A percentile compares a stretch with the other conserved stretches of the same genome.
Conservation (phyloP, 2,113 vertebrate species). For the Mirza zaza region DNA sequence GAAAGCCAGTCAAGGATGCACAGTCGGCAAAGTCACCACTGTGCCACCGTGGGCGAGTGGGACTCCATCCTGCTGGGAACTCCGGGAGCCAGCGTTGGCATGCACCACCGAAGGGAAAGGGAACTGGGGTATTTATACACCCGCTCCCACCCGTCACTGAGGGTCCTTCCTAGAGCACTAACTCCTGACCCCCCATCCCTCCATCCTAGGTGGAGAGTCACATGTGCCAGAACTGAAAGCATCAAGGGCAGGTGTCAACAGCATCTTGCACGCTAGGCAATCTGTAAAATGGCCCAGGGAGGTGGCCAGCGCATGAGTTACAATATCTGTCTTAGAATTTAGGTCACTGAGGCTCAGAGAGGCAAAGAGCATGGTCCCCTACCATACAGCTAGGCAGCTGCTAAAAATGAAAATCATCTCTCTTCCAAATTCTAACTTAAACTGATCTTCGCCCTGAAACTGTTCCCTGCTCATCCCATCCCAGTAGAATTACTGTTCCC, state of each 20-base stretch:
- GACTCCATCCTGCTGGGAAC: neutral
- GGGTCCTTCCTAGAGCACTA: neutral
- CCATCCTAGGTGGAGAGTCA: neutral
- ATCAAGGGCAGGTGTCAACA: neutral
- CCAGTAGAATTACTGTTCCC: neutral
- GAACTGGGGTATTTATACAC: neutral
- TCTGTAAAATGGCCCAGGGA: neutral
- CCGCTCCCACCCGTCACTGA: neutral
- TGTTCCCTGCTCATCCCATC: neutral
- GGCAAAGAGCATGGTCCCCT: neutral
- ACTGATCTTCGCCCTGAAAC: neutral
- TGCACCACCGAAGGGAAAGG: neutral
- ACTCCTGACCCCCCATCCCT: no score
- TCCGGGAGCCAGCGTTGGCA: neutral
- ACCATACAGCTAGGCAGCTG: neutral
- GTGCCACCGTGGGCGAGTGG: accelerated
- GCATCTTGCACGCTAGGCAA: neutral
- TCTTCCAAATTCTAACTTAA: neutral
- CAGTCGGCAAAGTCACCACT: neutral
- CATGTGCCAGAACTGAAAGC: no score
- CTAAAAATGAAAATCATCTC: neutral
- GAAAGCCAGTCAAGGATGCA: neutral
- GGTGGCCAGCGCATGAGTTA: neutral
- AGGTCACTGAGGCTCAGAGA: neutral
- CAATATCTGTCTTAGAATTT: neutral